A percentile compares a stretch with the other conserved stretches of the same genome.
These are phyloP conservation scores for Menidia beryllina DNA, from an alignment of 2,113 vertebrate genomes.

Conservation along the genomic window DNA sequence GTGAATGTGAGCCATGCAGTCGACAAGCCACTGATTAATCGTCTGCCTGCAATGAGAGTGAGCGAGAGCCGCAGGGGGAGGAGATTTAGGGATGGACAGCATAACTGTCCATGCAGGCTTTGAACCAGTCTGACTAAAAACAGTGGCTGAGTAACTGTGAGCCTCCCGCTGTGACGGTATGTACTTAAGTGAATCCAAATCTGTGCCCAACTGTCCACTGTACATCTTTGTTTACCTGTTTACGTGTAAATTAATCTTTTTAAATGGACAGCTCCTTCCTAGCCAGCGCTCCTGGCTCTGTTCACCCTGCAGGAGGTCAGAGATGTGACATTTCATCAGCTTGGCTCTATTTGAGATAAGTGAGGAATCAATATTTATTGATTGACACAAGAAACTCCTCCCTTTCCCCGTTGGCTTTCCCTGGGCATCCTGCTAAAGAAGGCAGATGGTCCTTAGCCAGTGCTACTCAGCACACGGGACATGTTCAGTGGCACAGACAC, in stretches of 20 bases:
- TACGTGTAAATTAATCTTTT: background rate
- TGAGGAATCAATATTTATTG: constrained; percentile 71
- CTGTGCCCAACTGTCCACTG: constrained; percentile 1
- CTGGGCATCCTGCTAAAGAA: constrained; percentile 14
- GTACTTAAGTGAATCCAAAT: constrained; percentile 6
- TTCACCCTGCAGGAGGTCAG: constrained; percentile 35
- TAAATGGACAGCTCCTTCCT: background rate
- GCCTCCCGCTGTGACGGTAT: background rate
- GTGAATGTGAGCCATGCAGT: constrained; percentile 55
- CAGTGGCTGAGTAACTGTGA: constrained; percentile 10
- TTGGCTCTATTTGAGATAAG: constrained; percentile 64
- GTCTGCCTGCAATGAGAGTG: constrained; percentile 55
- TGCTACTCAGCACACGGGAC: constrained; percentile 39
- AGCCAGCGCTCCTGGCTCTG: background rate
- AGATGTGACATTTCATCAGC: constrained; percentile 63
- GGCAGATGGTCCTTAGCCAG: constrained; percentile 58
- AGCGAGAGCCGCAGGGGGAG: constrained; percentile 39
- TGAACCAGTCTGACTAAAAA: constrained; percentile 26
- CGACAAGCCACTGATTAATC: constrained; percentile 71
- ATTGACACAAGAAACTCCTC: constrained; percentile 52
- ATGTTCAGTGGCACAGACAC: constrained; percentile 69
- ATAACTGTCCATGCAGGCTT: constrained; percentile 39
- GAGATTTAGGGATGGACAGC: constrained; percentile 38
- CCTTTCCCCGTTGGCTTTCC: constrained; percentile 12
- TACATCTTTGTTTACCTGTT: background rate